These are phyloP conservation scores for Abrostola tripartita DNA, from an alignment of 2,888 invertebrate genomes.

Conservation along the genomic window DNA sequence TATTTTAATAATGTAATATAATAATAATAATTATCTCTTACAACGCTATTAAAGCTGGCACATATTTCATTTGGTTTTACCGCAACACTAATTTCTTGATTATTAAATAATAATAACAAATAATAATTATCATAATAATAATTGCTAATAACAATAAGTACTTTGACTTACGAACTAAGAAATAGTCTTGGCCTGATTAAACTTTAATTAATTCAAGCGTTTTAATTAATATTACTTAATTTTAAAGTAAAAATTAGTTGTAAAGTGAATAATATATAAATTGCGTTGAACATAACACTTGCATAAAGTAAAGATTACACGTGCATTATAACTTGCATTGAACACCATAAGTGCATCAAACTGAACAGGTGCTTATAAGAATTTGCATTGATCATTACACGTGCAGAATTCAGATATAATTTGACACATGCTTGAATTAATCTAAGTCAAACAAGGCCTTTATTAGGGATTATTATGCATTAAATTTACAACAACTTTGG, in stretches of 20 bases:
- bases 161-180: constrained; percentile 24
- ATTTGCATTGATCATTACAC: no score
- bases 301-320: not conserved
- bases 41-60: constrained; percentile 86
- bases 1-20: constrained; percentile 74
- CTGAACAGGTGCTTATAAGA: no score
- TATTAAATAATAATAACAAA: constrained; percentile 47
- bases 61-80: constrained; percentile 76
- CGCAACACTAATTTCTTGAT: constrained; percentile 69
- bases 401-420: no score
- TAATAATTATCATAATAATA: constrained; percentile 38
- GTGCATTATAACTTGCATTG: not conserved
- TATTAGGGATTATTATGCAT: not conserved
- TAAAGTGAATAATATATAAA: no score
- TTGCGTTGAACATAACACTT: not conserved
- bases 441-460: not conserved
- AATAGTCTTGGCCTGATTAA: constrained; percentile 9
- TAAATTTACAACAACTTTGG: not conserved
- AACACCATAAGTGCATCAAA: no score
- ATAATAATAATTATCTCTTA: constrained; percentile 78
- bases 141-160: constrained; percentile 22
- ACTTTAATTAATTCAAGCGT: constrained; percentile 2
- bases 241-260: no score
- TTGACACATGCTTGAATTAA: not conserved
- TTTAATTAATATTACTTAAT: not conserved